Evolutionary conservation across 2,888 invertebrate species (phyloP), one percentile per base, ranked within the genome.

Genomic region (Cactoblastis cactorum): DNA sequence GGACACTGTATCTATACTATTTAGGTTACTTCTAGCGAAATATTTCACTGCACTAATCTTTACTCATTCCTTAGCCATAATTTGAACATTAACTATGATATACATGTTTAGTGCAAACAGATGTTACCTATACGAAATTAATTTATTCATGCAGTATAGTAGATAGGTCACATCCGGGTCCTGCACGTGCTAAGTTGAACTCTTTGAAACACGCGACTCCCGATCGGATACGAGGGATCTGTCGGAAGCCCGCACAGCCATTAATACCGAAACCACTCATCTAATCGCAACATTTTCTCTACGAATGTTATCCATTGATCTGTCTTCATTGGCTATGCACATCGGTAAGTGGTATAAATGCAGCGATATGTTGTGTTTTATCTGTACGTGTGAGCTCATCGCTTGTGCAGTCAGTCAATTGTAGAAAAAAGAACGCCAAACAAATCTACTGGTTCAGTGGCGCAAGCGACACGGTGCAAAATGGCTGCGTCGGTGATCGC

Each of bases 401-500:
- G 74, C 68, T 61, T 67, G 67, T 73, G 74, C 72, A 72, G 61
- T 63, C 43, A 66, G 69, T 76, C 73, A 69, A 72, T 72, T 72
- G 74, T 52, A 53, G 73, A 75, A 67, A n/a, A 80, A 81, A 80
- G 81, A 83, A 73, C 77, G 73, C 77, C 75, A 74, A 83, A 82
- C 75, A 74, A 83, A 82, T 76, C 71, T 69, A 70, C 11, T 56
- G 54, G 61, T 65, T 72, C 73, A 87, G 88, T 89, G 82, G 82
- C 77, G 72, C 74, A 76, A 63, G 70, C 73, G 77, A 72, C 79
- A 76, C 79, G 63, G 71, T 58, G 60, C 48, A 62, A 59, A 74
- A 89, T 89, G 89, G 87, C 78, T 52, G 89, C 78, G 59, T 77
- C 80, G 69, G 82, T 75, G 81, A 75, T 76, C 65, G 79, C 80